Conservation (phyloP, 2,888 invertebrate species). For the Temnothorax ravouxi region DNA sequence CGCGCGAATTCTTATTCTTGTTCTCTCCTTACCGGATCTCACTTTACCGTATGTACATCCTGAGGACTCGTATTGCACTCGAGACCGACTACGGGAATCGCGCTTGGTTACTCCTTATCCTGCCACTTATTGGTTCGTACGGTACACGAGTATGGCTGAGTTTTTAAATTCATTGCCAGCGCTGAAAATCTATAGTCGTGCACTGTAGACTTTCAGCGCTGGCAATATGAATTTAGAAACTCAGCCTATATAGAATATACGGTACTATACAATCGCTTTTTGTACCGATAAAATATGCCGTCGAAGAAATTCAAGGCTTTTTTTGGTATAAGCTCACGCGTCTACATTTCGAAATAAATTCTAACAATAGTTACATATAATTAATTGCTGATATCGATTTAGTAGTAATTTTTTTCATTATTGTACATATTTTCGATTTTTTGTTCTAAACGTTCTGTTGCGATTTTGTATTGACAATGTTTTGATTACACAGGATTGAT, state of each 20-base stretch:
- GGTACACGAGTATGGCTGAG: not conserved
- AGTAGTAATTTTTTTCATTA: not conserved
- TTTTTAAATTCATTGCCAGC: too few relatives aligned
- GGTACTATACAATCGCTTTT: not conserved
- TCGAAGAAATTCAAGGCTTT: not conserved
- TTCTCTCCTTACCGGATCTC: conserved; percentile 77
- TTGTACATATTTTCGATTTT: not conserved
- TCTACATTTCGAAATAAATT: not conserved
- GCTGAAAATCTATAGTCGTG: too few relatives aligned
- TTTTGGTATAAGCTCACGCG: not conserved
- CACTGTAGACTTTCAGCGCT: too few relatives aligned
- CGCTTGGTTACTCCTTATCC: conserved; percentile 51
- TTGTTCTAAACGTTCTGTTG: too few relatives aligned
- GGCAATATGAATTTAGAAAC: too few relatives aligned
- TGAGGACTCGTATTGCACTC: conserved; percentile 77
- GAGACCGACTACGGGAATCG: conserved; percentile 58
- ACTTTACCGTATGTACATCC: conserved; percentile 79
- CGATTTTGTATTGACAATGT: conserved; percentile 25
- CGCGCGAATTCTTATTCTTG: conserved; percentile 72
- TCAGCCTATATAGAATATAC: not conserved
- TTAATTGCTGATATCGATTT: not conserved
- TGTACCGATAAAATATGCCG: not conserved
- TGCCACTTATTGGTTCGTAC: conserved; percentile 31
- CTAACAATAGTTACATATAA: not conserved
- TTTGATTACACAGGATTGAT: conserved; percentile 65